phyloP scores from a whole-genome alignment of 2,797 vertebrate species.

The Australoheros facetus region DNA sequence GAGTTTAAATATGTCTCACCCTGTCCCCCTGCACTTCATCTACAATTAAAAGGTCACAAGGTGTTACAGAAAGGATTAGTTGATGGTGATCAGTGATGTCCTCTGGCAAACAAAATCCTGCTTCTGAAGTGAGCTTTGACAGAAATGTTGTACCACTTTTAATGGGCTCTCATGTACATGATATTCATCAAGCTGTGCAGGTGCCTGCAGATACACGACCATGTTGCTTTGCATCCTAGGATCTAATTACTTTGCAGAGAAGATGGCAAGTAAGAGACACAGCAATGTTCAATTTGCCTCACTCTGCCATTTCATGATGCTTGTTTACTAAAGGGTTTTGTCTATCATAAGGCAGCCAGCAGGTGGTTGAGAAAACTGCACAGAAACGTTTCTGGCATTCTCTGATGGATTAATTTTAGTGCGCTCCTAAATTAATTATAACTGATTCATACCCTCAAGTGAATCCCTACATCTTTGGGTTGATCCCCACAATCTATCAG shows the following conservation, averaged over 20 bases:
- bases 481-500: conserved; percentile 59
- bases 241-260: conserved; percentile 73
- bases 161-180: conserved; percentile 65
- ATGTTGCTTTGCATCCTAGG: conserved; percentile 32
- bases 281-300: conserved; percentile 52
- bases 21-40: neutral
- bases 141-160: conserved; percentile 55
- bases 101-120: conserved; percentile 13
- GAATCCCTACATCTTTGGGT: conserved; percentile 54
- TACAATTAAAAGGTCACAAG: conserved; percentile 20
- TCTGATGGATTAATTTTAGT: conserved; percentile 57
- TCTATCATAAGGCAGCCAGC: conserved; percentile 67
- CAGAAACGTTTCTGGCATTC: conserved; percentile 61
- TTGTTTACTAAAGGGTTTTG: conserved; percentile 72
- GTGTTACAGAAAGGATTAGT: conserved; percentile 13
- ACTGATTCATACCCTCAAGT: conserved; percentile 59
- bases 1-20: neutral
- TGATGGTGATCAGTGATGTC: conserved; percentile 1
- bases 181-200: conserved; percentile 69
- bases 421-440: conserved; percentile 65
- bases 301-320: conserved; percentile 56
- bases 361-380: conserved; percentile 66
- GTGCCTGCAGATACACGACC: conserved; percentile 68
- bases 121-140: conserved; percentile 58
- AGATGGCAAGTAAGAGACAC: conserved; percentile 53